Evolutionary conservation across 1,140 invertebrate genomes (phyloP), one percentile per base, ranked within the genome.

Genomic region (Cataglyphis hispanica): DNA sequence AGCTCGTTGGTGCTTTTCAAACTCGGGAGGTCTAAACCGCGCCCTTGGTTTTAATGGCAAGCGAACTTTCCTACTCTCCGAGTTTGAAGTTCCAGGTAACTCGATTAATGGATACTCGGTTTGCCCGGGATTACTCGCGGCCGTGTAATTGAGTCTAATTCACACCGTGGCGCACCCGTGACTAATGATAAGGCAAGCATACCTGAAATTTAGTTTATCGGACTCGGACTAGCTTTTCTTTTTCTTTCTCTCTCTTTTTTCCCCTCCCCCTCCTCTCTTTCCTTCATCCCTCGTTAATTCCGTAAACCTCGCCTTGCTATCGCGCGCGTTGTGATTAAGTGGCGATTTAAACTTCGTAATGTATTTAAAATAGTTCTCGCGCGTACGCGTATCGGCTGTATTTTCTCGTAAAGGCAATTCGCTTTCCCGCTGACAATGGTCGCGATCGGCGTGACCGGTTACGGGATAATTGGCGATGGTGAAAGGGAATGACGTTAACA

Each of bases 71-170:
- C 88, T 61, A 77, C 88, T 90, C 85, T 64, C 84, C 43, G 88
- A 89, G 89, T 90, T 90, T 90, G 85, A 90, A 90, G 89, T 90
- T 90, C 63, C 61, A 63, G 85, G 66, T 89, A 90, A 90, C 89
- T 90, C 89, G 89, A 90, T 90, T 89, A 90, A 90, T 87, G 88
- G 89, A 87, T 90, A 87, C 88, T 89, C 88, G 74, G 89, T 90
- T 87, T 90, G 88, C 89, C 77, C 78, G 78, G 88, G 89, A 87
- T 90, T 90, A 90, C 88, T 89, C 85, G 88, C 58, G 88, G 80
- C 85, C 74, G 85, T 89, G 89, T 90, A 90, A 90, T 90, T 89
- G 89, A 90, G 80, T 87, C 89, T 87, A 87, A 90, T 90, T 90
- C 88, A 89, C 88, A 89, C 87, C 66, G 84, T 86, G 84, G 86